Percentiles rank a stretch among this genome's conserved stretches.
phyloP scores from a whole-genome alignment of 2,797 vertebrate species.

The Urosaurus nigricauda region DNA sequence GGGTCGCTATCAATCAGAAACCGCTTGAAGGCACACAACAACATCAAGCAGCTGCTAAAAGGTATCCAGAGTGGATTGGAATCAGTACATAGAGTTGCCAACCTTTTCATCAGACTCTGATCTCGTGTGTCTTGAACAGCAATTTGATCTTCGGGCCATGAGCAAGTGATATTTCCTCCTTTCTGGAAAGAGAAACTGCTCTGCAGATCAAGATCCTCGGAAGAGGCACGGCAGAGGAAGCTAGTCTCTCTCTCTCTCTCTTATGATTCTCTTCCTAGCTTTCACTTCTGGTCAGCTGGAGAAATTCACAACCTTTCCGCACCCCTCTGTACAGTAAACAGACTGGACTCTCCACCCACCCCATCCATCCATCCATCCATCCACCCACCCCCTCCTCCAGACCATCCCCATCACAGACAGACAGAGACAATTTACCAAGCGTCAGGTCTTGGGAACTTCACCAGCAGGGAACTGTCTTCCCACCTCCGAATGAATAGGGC shows the following conservation, averaged over 20 bases:
- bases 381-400: not conserved
- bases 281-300: not conserved
- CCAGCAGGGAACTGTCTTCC: not conserved
- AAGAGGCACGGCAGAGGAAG: not conserved
- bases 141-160: not conserved
- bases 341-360: not conserved
- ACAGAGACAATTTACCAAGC: not conserved
- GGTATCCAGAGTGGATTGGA: not conserved
- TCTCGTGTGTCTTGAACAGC: not conserved
- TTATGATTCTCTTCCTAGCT: too few relatives aligned
- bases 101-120: not conserved
- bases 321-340: too few relatives aligned
- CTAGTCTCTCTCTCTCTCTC: too few relatives aligned
- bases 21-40: too few relatives aligned
- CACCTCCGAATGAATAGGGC: not conserved
- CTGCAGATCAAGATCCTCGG: too few relatives aligned
- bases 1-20: too few relatives aligned
- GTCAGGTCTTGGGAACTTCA: not conserved
- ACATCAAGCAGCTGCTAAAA: not conserved
- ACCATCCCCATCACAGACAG: not conserved
- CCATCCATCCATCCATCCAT: too few relatives aligned
- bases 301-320: not conserved
- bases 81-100: not conserved
- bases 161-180: too few relatives aligned
- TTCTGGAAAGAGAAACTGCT: not conserved